These are phyloP conservation scores for Pachliopta kotzebuea DNA, from an alignment of 2,888 invertebrate genomes.

Conservation along the genomic window DNA sequence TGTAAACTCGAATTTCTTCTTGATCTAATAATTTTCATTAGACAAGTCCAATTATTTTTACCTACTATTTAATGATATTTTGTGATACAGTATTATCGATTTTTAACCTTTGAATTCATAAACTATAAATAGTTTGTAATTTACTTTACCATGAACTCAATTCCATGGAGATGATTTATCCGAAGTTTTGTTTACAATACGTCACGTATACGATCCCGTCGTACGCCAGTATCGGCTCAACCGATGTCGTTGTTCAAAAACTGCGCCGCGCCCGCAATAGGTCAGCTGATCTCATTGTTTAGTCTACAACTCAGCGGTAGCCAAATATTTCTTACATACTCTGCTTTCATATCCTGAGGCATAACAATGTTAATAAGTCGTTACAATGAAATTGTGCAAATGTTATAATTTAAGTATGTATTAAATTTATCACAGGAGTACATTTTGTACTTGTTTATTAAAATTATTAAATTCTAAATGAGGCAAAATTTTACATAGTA, in stretches of 20 bases:
- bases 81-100: no score
- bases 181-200: constrained; percentile 26
- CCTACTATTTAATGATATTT: neutral
- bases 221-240: constrained; percentile 16
- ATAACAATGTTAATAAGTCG: constrained; percentile 1
- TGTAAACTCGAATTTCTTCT: neutral
- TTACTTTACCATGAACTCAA: constrained; percentile 11
- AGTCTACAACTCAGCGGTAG: constrained; percentile 62
- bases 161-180: constrained; percentile 12
- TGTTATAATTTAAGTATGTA: neutral
- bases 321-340: constrained; percentile 43
- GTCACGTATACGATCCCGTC: constrained; percentile 20
- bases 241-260: constrained; percentile 56
- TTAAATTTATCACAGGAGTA: neutral
- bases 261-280: constrained; percentile 38
- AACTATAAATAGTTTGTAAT: neutral
- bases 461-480: neutral
- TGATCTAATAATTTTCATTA: neutral
- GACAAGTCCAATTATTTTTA: neutral
- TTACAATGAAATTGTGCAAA: neutral
- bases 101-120: no score
- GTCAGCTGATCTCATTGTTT: constrained; percentile 77
- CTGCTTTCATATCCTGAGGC: constrained; percentile 15
- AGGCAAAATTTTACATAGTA: neutral
- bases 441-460: neutral